Evolutionary conservation across 2,888 invertebrate species (phyloP), one percentile per base, ranked within the genome.

Genomic region (Phoenoteleia sp.): DNA sequence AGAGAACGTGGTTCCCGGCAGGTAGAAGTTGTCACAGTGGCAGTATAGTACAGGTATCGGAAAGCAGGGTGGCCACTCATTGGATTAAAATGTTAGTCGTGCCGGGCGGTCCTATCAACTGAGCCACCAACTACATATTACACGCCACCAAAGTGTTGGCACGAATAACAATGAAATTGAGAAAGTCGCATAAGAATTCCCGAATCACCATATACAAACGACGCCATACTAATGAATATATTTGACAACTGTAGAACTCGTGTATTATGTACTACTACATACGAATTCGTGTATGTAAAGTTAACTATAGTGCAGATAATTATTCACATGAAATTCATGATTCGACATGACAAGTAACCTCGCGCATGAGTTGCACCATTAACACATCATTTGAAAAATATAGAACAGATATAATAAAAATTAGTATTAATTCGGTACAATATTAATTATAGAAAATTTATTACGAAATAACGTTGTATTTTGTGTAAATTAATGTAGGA

Each of bases 51-150:
- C 75, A 84, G 81, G 84, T 85, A 85, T 82, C 80, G 71, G 79
- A 76, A 86, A 87, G 87, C 87, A 88, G 86, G 88, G 88, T 88
- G 88, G 89, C 87, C 88, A 84, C 84, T 81, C 87, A 88, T 86
- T 88, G 89, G 91, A 92, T 92, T 92, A 92, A 92, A 92, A 91
- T 92, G 92, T 92, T 91, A 90, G 90, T 92, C 91, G 90, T 92
- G 87, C 90, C 91, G 90, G 91, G 92, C 91, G 91, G 91, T 91
- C 92, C 91, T 92, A 92, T 92, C 92, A 91, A 90, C 91, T 90
- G 89, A 86, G 87, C 87, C 89, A 87, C 71, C 67, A 83, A 81
- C 80, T 80, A 84, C 84, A 81, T 84, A 80, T 83, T 77, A 58
- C 83, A 82, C 77, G 82, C 77, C 77, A 82, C 60, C 72, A 72